phyloP scores from a whole-genome alignment of 2,797 vertebrate species.

The Cuniculus paca region DNA sequence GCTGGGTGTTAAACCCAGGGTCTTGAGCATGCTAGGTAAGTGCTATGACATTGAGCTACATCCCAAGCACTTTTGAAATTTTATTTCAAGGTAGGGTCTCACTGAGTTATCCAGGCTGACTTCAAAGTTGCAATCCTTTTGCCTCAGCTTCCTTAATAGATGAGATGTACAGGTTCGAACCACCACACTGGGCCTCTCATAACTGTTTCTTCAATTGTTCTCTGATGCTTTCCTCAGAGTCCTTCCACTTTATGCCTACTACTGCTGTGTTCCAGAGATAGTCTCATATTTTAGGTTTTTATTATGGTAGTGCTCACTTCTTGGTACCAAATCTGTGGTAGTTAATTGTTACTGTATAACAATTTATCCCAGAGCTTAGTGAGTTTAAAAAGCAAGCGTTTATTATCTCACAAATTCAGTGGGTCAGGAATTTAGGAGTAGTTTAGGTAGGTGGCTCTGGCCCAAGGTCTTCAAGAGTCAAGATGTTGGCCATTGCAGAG shows the following conservation, averaged over 20 bases:
- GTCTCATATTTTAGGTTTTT: background rate
- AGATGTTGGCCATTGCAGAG: background rate
- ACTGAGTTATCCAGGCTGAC: background rate
- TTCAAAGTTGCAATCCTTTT: background rate
- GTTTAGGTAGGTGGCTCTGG: slow-evolving; percentile 11
- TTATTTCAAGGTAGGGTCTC: background rate
- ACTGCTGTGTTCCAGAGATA: background rate
- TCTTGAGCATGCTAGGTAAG: background rate
- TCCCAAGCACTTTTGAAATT: background rate
- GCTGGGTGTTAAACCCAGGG: background rate
- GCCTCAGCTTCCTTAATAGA: background rate
- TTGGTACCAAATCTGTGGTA: background rate
- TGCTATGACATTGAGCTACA: background rate
- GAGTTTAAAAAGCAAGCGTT: background rate
- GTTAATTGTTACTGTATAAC: background rate
- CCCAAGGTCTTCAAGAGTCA: background rate
- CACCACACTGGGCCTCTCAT: background rate
- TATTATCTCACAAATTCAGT: background rate
- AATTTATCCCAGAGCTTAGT: background rate
- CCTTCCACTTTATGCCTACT: background rate
- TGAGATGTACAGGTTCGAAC: background rate
- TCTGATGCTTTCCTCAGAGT: background rate
- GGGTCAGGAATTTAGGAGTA: background rate
- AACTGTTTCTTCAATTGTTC: background rate
- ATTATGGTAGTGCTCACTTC: background rate